phyloP scores from a whole-genome alignment of 2,113 vertebrate genomes.

The Tautogolabrus adspersus region DNA sequence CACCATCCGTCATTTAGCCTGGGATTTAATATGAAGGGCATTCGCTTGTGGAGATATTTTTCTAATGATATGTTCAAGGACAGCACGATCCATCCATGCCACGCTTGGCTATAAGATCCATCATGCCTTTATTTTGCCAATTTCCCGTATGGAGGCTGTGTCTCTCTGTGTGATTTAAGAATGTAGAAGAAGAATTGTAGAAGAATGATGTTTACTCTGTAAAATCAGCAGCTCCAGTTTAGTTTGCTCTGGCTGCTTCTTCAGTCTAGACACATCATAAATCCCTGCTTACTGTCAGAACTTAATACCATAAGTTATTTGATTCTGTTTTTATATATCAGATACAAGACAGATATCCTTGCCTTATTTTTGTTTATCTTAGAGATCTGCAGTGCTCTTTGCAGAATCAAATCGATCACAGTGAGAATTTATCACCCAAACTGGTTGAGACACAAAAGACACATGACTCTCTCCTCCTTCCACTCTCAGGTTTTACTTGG shows the following conservation, averaged over 20 bases:
- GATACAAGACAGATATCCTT: background rate
- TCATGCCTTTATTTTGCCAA: constrained; percentile 34
- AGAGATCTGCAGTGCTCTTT: background rate
- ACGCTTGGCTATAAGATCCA: background rate
- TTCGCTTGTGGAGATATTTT: constrained; percentile 44
- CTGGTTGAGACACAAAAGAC: constrained; percentile 6
- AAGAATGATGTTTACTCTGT: background rate
- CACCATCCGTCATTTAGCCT: constrained; percentile 34
- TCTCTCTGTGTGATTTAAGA: background rate
- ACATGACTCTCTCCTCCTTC: constrained; percentile 10
- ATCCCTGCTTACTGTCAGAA: constrained; percentile 9
- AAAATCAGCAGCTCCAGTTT: background rate
- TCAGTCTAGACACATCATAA: background rate
- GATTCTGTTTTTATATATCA: background rate
- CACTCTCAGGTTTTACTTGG: constrained; percentile 2
- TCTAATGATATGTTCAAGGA: constrained; percentile 55
- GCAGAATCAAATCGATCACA: background rate
- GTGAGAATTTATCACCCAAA: constrained; percentile 4
- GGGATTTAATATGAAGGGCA: constrained; percentile 55
- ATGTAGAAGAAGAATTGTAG: too few relatives aligned
- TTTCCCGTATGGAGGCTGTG: constrained; percentile 18
- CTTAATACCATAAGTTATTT: background rate
- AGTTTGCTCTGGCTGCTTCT: constrained; percentile 2
- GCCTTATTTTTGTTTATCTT: background rate
- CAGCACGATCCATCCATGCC: constrained; percentile 12